Conservation (phyloP, 2,113 vertebrate species). For the Pluvianellus socialis region DNA sequence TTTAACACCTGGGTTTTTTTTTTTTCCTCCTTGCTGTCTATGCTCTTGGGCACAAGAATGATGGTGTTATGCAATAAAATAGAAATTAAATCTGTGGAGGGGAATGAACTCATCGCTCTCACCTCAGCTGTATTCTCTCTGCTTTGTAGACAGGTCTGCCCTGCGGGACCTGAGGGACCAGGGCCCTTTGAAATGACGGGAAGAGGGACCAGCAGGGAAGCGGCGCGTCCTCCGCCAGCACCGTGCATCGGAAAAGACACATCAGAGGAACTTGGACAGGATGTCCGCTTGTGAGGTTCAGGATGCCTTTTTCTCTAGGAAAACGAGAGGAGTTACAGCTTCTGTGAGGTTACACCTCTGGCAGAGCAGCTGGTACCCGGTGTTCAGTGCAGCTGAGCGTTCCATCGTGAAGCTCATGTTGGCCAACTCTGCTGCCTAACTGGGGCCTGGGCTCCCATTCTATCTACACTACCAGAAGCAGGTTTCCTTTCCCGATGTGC, state of each 20-base stretch:
- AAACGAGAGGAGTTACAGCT: background rate
- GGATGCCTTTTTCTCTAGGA: background rate
- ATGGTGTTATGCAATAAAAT: background rate
- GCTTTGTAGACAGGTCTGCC: background rate
- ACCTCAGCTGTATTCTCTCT: background rate
- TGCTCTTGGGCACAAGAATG: background rate
- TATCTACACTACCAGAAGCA: background rate
- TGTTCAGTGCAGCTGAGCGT: fast-evolving
- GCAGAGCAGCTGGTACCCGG: background rate
- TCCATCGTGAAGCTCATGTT: background rate
- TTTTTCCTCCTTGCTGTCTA: fast-evolving
- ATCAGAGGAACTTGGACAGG: fast-evolving
- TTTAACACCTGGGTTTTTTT: background rate
- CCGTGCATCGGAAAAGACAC: background rate
- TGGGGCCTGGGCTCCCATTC: background rate
- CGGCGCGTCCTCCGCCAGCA: too few species aligned
- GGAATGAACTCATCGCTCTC: fast-evolving
- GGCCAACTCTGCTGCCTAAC: background rate
- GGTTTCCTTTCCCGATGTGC: background rate
- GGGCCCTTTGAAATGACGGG: background rate
- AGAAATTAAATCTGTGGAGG: background rate
- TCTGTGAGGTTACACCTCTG: fast-evolving
- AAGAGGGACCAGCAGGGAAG: background rate
- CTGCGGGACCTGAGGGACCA: background rate
- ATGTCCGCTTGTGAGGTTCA: fast-evolving